Evolutionary conservation across 2,113 vertebrate genomes (phyloP).

Genomic region (Trichomycterus rosablanca): DNA sequence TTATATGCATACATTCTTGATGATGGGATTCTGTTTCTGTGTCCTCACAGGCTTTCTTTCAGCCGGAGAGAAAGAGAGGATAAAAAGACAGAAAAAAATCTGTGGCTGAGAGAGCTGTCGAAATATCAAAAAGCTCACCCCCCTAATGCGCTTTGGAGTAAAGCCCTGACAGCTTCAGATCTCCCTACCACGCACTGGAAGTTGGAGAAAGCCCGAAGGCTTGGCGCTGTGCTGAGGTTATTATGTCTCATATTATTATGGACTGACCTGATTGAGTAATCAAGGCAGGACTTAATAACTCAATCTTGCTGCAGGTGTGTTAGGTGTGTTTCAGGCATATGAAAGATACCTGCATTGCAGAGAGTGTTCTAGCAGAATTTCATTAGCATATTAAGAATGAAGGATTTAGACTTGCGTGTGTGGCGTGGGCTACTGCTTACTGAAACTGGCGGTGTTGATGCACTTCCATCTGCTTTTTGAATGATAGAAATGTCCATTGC

Average conservation of each 20-base stretch:
- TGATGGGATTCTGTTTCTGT: background rate
- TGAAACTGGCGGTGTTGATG: background rate
- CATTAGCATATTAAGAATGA: background rate
- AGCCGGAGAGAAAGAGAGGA: background rate
- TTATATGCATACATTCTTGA: background rate
- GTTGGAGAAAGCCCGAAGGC: background rate
- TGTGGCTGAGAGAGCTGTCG: background rate
- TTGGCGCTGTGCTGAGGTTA: background rate
- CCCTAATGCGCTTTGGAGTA: background rate
- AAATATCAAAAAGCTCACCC: background rate
- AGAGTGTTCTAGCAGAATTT: background rate
- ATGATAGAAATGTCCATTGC: too few species aligned
- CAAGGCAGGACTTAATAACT: background rate
- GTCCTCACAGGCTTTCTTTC: background rate
- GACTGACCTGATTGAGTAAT: background rate
- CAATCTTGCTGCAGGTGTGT: too few species aligned
- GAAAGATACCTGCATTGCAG: slow-evolving; percentile 23
- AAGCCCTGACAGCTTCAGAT: slow-evolving; percentile 8
- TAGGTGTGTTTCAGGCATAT: background rate
- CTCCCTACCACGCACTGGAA: background rate
- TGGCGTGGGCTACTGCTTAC: background rate
- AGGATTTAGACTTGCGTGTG: background rate
- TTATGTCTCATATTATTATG: background rate
- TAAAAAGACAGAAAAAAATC: background rate
- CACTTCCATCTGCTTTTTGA: background rate